Percentiles rank a stretch among this genome's conserved stretches.
These are phyloP conservation scores for Syngnathus floridae DNA, from an alignment of 2,113 vertebrate genomes.

Conservation along the genomic window DNA sequence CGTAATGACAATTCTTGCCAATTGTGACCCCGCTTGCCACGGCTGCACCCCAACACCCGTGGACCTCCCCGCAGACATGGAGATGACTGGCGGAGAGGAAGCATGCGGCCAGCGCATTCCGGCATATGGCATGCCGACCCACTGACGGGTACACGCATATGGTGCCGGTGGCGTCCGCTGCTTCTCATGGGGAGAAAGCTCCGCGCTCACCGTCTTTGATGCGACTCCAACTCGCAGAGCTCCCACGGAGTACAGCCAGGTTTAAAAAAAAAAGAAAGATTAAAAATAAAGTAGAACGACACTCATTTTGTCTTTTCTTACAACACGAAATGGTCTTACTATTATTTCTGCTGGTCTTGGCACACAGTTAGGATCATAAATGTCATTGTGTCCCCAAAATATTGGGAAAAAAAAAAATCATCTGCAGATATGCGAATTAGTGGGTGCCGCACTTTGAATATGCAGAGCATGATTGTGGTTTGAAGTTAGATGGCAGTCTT, in stretches of 20 bases:
- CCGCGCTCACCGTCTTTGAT: slow-evolving; percentile 58
- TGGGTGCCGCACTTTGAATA: no score
- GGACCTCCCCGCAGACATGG: slow-evolving; percentile 31
- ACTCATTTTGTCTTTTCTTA: slow-evolving; percentile 22
- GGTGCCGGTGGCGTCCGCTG: slow-evolving; percentile 61
- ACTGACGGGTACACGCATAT: slow-evolving; percentile 71
- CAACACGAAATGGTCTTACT: not conserved
- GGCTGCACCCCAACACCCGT: not conserved
- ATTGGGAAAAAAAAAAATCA: no score
- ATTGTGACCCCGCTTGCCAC: no score
- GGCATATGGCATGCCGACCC: slow-evolving; percentile 69
- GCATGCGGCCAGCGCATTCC: slow-evolving; percentile 67
- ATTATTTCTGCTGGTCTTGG: no score
- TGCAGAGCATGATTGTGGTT: no score
- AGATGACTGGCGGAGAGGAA: slow-evolving; percentile 62
- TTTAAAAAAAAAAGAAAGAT: not conserved
- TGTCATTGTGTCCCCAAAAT: no score
- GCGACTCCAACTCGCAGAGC: slow-evolving; percentile 55
- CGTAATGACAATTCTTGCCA: no score
- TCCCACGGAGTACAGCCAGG: slow-evolving; percentile 44
- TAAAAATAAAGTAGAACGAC: not conserved
- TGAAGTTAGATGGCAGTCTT: no score
- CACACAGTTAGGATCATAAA: no score
- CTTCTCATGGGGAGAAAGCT: slow-evolving; percentile 52
- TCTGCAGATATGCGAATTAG: no score